Evolutionary conservation across 2,797 vertebrate genomes (phyloP).

Genomic region (Hoplostethus atlanticus): DNA sequence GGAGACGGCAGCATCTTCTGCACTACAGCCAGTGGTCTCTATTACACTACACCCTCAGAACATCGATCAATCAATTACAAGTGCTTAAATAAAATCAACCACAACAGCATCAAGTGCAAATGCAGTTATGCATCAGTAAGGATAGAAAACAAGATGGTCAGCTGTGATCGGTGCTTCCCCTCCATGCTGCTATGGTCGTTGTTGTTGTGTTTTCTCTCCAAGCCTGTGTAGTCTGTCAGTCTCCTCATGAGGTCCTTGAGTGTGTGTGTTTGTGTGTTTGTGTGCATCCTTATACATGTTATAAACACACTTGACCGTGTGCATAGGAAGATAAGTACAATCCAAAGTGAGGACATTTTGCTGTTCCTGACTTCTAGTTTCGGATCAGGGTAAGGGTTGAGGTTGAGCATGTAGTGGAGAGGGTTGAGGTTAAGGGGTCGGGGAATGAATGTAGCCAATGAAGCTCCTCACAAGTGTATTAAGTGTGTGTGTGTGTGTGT

Average conservation of each 20-base stretch:
- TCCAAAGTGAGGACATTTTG: no score
- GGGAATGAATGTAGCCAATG: not conserved
- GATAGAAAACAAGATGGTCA: conserved; percentile 16
- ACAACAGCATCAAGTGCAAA: no score
- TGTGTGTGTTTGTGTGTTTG: conserved; percentile 8
- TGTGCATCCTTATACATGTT: conserved; percentile 15
- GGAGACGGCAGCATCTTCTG: not conserved
- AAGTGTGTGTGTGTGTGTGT: not conserved
- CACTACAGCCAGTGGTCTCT: not conserved
- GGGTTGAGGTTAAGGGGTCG: not conserved
- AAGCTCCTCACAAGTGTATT: not conserved
- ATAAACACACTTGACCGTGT: conserved; percentile 44
- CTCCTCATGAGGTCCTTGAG: not conserved
- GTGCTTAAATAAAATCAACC: not conserved
- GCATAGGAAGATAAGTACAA: conserved; percentile 1
- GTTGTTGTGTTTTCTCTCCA: conserved; percentile 28
- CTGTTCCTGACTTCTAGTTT: no score
- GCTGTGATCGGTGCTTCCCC: conserved; percentile 40
- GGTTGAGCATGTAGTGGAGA: not conserved
- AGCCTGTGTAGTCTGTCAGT: not conserved
- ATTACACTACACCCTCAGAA: not conserved
- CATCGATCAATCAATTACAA: not conserved
- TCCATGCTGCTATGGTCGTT: conserved; percentile 41
- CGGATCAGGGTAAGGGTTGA: not conserved
- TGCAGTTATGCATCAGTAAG: no score